A percentile compares a stretch with the other conserved stretches of the same genome.
phyloP scores from a whole-genome alignment of 2,113 vertebrate species.

The Bubo scandiacus region DNA sequence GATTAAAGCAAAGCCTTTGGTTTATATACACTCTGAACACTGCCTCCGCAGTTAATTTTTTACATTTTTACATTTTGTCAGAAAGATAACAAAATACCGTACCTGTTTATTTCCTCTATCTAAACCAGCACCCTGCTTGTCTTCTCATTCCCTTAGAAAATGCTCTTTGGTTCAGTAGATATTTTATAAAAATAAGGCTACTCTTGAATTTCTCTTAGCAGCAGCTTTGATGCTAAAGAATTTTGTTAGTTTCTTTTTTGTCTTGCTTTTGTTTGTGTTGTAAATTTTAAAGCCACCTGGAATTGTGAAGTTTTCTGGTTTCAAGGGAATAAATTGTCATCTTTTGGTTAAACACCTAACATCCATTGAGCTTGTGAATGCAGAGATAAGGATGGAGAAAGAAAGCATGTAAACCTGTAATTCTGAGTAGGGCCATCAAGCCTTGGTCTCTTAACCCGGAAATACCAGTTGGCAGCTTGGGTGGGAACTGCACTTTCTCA shows the following conservation, averaged over 20 bases:
- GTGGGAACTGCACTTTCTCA: slow-evolving; percentile 38
- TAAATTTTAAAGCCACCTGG: background rate
- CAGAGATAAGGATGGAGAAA: background rate
- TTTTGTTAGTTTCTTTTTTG: background rate
- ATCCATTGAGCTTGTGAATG: background rate
- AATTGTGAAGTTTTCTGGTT: background rate
- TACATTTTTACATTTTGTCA: slow-evolving; percentile 36
- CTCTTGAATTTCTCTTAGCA: background rate
- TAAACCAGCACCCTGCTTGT: background rate
- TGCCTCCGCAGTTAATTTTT: background rate
- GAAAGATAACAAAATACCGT: slow-evolving; percentile 17
- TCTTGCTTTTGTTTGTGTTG: background rate
- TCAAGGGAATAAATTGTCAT: background rate
- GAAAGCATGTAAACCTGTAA: background rate
- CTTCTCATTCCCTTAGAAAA: background rate
- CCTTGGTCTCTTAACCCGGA: background rate
- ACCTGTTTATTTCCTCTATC: background rate
- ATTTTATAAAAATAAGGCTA: background rate
- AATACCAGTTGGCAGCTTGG: slow-evolving; percentile 8
- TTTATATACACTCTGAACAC: background rate
- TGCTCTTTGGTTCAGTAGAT: background rate
- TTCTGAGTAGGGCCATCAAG: background rate
- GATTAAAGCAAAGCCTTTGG: slow-evolving; percentile 12
- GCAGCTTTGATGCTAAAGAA: background rate
- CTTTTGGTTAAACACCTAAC: background rate